Evolutionary conservation across 1,140 invertebrate genomes (phyloP).

Genomic region (Rhopalosiphum padi): DNA sequence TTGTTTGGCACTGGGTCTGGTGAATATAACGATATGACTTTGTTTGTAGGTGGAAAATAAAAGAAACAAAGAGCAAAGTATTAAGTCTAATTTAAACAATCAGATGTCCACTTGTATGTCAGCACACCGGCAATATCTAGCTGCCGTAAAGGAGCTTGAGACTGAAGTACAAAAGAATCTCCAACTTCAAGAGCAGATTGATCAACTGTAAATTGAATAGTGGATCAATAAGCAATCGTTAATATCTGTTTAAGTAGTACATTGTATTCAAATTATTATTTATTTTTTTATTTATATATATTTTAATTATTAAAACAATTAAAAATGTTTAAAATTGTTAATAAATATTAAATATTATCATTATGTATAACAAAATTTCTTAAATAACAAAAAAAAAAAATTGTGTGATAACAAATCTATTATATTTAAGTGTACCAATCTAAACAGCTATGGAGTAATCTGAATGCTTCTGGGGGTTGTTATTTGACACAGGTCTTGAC

Average conservation of each 20-base stretch:
- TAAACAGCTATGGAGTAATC: slow-evolving; percentile 75
- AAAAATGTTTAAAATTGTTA: slow-evolving; percentile 26
- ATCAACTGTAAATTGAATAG: slow-evolving; percentile 63
- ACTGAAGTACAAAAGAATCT: slow-evolving; percentile 65
- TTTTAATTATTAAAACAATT: slow-evolving; percentile 23
- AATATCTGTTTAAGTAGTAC: not conserved
- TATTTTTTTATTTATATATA: slow-evolving; percentile 19
- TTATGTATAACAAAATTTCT: slow-evolving; percentile 40
- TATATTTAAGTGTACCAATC: not conserved
- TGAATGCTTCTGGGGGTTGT: slow-evolving; percentile 63
- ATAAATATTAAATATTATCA: slow-evolving; percentile 25
- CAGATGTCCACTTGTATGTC: slow-evolving; percentile 78
- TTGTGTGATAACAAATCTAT: slow-evolving; percentile 33
- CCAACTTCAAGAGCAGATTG: slow-evolving; percentile 32
- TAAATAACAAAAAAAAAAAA: slow-evolving; percentile 5
- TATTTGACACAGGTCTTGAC: slow-evolving; percentile 68
- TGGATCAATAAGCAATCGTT: not conserved
- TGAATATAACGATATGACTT: not conserved
- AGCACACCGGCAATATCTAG: slow-evolving; percentile 82
- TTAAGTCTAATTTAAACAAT: slow-evolving; percentile 74
- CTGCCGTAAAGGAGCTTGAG: slow-evolving; percentile 81
- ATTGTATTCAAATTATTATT: slow-evolving; percentile 7
- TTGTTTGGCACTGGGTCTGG: not conserved
- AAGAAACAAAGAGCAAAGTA: slow-evolving; percentile 75
- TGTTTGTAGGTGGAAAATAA: slow-evolving; percentile 65